A percentile compares a stretch with the other conserved stretches of the same genome.
Conservation (phyloP, 2,888 invertebrate genomes). For the Subacronicta megacephala region DNA sequence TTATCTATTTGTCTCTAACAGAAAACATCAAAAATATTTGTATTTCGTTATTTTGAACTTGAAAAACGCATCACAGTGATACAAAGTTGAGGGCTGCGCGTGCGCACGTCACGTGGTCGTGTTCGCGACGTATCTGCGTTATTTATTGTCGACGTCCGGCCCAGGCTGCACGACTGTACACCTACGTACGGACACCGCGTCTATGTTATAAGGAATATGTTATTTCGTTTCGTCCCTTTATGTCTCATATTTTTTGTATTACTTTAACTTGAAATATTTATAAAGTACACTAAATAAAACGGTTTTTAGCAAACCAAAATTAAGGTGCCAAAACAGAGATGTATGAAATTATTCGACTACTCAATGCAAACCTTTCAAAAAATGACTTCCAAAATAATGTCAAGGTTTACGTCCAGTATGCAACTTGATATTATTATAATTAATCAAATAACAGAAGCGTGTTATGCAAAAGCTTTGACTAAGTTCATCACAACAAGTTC, state of each 20-base stretch:
- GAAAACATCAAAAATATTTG: constrained; percentile 4
- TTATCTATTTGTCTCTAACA: no score
- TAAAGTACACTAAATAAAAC: not conserved
- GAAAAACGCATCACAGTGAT: constrained; percentile 43
- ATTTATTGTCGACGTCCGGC: constrained; percentile 85
- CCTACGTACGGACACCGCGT: constrained; percentile 52
- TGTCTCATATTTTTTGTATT: constrained; percentile 5
- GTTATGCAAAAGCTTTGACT: constrained; percentile 9
- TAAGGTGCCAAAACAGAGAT: no score
- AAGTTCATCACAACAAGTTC: constrained; percentile 7
- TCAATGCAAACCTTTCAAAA: no score
- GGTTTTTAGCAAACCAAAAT: no score
- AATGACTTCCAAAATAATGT: not conserved
- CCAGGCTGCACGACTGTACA: constrained; percentile 70
- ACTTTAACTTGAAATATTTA: not conserved
- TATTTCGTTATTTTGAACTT: constrained; percentile 21
- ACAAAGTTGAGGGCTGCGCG: constrained; percentile 65
- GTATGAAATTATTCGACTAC: no score
- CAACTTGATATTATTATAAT: constrained; percentile 3
- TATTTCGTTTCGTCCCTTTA: constrained; percentile 19
- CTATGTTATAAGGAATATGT: constrained; percentile 47
- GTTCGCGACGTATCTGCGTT: constrained; percentile 85
- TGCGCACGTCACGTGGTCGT: constrained; percentile 83
- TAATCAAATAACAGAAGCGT: constrained; percentile 5
- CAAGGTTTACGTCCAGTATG: constrained; percentile 12